Evolutionary conservation across 1,140 invertebrate genomes (phyloP).

Genomic region (Teleogryllus occipitalis): DNA sequence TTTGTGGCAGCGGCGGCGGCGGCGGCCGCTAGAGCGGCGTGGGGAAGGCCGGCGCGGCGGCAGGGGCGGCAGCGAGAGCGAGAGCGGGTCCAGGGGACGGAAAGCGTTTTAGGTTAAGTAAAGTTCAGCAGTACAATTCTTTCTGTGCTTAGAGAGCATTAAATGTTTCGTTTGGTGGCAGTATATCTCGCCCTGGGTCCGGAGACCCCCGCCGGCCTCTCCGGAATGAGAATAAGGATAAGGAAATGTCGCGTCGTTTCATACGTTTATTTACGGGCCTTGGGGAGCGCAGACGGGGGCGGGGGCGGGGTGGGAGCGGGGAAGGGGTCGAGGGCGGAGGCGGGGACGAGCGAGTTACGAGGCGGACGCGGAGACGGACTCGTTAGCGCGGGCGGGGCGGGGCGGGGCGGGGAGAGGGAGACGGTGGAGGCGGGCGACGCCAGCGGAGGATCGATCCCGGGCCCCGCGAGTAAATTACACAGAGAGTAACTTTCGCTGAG

Average conservation of each 20-base stretch:
- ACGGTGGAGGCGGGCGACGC: neutral
- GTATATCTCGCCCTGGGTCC: neutral
- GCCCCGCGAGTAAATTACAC: neutral
- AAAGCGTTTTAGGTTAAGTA: conserved; percentile 5
- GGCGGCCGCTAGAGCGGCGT: neutral
- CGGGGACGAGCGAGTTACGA: neutral
- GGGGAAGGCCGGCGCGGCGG: no score
- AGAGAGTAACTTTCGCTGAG: neutral
- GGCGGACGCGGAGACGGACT: neutral
- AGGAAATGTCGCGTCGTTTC: neutral
- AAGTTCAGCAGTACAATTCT: conserved; percentile 1
- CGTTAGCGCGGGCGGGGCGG: neutral
- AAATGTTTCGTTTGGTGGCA: conserved; percentile 1
- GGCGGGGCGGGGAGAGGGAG: neutral
- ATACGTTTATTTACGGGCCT: neutral
- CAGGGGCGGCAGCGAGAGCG: neutral
- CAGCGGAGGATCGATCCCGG: neutral
- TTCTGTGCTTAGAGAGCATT: neutral
- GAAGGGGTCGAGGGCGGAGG: neutral
- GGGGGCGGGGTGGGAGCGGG: no score
- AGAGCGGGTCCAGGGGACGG: neutral
- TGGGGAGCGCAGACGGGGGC: neutral
- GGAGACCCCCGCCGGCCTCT: neutral
- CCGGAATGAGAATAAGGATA: neutral
- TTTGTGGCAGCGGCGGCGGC: neutral